These are phyloP conservation scores for Drepana falcataria DNA, from an alignment of 2,888 invertebrate genomes.

Conservation along the genomic window DNA sequence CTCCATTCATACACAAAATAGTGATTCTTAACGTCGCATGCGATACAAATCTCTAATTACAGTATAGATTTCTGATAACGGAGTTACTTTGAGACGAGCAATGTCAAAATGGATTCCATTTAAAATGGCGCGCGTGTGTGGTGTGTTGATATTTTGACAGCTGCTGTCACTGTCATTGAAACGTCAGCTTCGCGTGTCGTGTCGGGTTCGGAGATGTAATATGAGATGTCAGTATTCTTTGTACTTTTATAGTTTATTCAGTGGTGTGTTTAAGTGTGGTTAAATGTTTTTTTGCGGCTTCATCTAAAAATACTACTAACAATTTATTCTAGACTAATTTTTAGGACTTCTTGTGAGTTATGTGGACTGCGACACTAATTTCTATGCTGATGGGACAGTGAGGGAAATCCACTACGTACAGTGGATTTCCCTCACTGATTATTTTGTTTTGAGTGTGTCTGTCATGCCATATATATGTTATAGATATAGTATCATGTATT, in stretches of 20 bases:
- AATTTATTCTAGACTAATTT: too few species aligned
- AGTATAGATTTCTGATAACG: constrained; percentile 9
- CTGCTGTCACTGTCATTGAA: constrained; percentile 48
- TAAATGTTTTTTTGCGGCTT: too few species aligned
- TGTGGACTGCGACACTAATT: too few species aligned
- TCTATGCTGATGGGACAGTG: too few species aligned
- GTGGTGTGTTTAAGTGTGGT: not conserved
- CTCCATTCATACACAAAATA: not conserved
- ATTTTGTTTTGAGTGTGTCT: too few species aligned
- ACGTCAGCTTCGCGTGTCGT: constrained; percentile 9
- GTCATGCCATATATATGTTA: too few species aligned
- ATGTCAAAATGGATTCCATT: constrained; percentile 22
- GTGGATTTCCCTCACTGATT: too few species aligned
- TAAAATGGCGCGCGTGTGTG: constrained; percentile 35
- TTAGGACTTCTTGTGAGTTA: too few species aligned
- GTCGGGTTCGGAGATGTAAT: constrained; percentile 2
- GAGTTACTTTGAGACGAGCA: constrained; percentile 15
- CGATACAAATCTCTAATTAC: constrained; percentile 19
- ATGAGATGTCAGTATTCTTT: constrained; percentile 5
- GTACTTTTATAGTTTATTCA: not conserved
- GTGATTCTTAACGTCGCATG: not conserved
- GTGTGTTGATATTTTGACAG: constrained; percentile 58
- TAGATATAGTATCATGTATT: too few species aligned
- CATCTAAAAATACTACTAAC: too few species aligned
- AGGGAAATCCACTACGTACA: too few species aligned